Evolutionary conservation across 2,888 invertebrate species (phyloP).

Genomic region (Ochlodes sylvanus): DNA sequence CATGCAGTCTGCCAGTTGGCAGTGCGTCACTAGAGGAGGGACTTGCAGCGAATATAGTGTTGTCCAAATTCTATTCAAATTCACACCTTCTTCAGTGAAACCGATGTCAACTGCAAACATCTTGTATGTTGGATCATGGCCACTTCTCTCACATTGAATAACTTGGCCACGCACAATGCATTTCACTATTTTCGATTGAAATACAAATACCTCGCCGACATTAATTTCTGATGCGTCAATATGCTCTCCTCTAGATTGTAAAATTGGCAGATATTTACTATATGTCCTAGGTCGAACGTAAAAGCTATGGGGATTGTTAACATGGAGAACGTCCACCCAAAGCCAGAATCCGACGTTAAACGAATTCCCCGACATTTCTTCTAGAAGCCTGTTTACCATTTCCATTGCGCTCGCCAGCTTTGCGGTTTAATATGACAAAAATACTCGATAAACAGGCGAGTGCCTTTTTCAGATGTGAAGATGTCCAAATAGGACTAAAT

Average conservation of each 20-base stretch:
- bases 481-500: too few species aligned
- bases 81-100: conserved; percentile 46
- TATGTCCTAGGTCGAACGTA: conserved; percentile 43
- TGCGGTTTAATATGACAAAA: too few species aligned
- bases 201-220: background rate
- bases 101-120: conserved; percentile 53
- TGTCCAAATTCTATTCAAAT: conserved; percentile 41
- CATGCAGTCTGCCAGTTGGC: conserved; percentile 50
- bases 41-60: conserved; percentile 20
- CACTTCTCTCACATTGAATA: background rate
- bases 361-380: background rate
- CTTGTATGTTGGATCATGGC: conserved; percentile 40
- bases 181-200: conserved; percentile 3
- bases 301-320: conserved; percentile 45
- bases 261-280: conserved; percentile 1
- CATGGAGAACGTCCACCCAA: conserved; percentile 40
- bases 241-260: conserved; percentile 10
- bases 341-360: conserved; percentile 2
- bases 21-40: conserved; percentile 48
- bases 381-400: background rate
- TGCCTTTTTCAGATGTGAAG: too few species aligned
- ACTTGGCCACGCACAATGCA: conserved; percentile 17
- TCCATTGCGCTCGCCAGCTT: background rate
- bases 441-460: too few species aligned
- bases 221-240: background rate